phyloP scores from a whole-genome alignment of 2,113 vertebrate species.

The Rhabdornis inornatus region DNA sequence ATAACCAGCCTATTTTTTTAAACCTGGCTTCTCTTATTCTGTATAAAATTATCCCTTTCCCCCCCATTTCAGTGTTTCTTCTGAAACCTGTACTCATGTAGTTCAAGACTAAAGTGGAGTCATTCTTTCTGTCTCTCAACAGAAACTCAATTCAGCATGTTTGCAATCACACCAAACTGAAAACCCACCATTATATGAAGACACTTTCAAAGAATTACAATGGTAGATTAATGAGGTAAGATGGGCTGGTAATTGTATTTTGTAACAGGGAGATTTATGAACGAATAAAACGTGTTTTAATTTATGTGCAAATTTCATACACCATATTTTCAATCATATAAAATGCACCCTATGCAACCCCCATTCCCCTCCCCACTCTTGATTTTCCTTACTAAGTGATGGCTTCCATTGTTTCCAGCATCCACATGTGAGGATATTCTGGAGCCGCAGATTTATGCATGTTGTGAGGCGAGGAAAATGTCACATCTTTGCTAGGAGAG shows the following conservation, averaged over 20 bases:
- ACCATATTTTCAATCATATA: background rate
- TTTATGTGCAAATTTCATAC: background rate
- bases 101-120: background rate
- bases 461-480: background rate
- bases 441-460: background rate
- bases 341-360: background rate
- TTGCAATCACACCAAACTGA: background rate
- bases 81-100: background rate
- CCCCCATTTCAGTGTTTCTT: background rate
- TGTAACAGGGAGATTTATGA: background rate
- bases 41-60: background rate
- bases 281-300: background rate
- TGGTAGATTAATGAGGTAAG: background rate
- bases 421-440: background rate
- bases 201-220: background rate
- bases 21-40: background rate
- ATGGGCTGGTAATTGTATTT: background rate
- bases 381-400: background rate
- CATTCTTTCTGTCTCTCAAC: background rate
- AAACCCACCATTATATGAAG: background rate
- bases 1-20: background rate
- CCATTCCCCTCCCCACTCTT: accelerated
- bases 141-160: background rate
- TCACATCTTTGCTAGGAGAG: background rate
- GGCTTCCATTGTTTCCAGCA: background rate